A percentile compares a stretch with the other conserved stretches of the same genome.
These are phyloP conservation scores for Onychorhynchus coronatus DNA, from an alignment of 2,113 vertebrate species.

Conservation along the genomic window DNA sequence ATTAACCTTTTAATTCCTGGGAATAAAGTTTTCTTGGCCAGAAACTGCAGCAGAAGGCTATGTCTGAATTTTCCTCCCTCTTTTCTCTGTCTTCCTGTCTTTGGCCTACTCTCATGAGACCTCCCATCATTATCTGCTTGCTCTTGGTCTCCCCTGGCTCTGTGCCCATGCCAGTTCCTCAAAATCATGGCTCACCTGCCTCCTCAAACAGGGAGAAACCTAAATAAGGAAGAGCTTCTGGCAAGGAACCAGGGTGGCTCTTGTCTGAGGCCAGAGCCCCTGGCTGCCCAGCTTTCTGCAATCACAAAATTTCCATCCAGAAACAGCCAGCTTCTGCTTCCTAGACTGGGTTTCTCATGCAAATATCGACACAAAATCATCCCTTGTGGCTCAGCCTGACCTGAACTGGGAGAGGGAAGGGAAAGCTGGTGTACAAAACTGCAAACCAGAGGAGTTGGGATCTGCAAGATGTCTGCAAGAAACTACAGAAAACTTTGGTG, in stretches of 20 bases:
- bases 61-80: neutral
- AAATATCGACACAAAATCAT: neutral
- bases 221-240: neutral
- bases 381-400: neutral
- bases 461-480: neutral
- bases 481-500: neutral
- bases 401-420: neutral
- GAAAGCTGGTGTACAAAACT: neutral
- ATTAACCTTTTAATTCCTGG: conserved; percentile 8
- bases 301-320: neutral
- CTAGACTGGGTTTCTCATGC: neutral
- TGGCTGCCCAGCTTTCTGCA: neutral
- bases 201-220: neutral
- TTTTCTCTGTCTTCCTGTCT: neutral
- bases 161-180: neutral
- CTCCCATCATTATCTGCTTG: neutral
- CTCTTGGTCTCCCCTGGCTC: neutral
- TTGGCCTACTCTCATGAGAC: neutral
- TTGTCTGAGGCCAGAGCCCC: neutral
- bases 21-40: neutral
- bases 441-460: neutral
- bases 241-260: neutral
- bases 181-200: neutral
- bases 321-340: neutral
- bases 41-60: neutral